Evolutionary conservation across 2,888 invertebrate species (phyloP).

Genomic region (Drosophila mettleri): DNA sequence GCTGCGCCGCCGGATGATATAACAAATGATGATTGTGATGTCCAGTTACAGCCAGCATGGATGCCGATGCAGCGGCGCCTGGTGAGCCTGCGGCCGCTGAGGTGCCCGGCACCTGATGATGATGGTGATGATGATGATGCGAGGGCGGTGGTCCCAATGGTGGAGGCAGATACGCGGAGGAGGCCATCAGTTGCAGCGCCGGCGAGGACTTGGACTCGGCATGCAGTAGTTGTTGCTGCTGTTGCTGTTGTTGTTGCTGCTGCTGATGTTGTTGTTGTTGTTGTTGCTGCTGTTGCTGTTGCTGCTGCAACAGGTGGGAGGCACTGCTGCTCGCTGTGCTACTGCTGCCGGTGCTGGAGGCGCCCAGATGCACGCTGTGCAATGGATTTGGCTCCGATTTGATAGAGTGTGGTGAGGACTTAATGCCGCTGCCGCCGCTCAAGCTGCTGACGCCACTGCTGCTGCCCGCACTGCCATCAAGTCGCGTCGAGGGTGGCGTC

Average conservation of each 20-base stretch:
- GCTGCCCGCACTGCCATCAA: conserved; percentile 74
- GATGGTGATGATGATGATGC: conserved; percentile 77
- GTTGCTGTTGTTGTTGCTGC: conserved; percentile 44
- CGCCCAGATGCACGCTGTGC: conserved; percentile 79
- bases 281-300: conserved; percentile 62
- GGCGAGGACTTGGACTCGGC: conserved; percentile 79
- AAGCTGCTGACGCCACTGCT: conserved; percentile 72
- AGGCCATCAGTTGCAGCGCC: conserved; percentile 81
- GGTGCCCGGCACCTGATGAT: conserved; percentile 68
- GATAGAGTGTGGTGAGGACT: conserved; percentile 84
- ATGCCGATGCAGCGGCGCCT: conserved; percentile 76
- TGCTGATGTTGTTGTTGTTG: conserved; percentile 67
- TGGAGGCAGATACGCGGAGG: conserved; percentile 83
- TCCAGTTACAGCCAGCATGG: conserved; percentile 80
- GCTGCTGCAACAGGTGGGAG: conserved; percentile 75
- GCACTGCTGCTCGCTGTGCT: conserved; percentile 77
- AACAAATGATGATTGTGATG: conserved; percentile 85
- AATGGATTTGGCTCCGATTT: conserved; percentile 83
- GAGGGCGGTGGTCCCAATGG: conserved; percentile 83
- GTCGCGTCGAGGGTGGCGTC: conserved; percentile 83
- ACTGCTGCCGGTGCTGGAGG: conserved; percentile 82
- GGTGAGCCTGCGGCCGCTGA: conserved; percentile 65
- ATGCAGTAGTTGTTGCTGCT: conserved; percentile 53
- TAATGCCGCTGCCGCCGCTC: conserved; percentile 75
- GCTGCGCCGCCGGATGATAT: conserved; percentile 84